Evolutionary conservation across 2,888 invertebrate genomes (phyloP).

Genomic region (Carterocephalus palaemon): DNA sequence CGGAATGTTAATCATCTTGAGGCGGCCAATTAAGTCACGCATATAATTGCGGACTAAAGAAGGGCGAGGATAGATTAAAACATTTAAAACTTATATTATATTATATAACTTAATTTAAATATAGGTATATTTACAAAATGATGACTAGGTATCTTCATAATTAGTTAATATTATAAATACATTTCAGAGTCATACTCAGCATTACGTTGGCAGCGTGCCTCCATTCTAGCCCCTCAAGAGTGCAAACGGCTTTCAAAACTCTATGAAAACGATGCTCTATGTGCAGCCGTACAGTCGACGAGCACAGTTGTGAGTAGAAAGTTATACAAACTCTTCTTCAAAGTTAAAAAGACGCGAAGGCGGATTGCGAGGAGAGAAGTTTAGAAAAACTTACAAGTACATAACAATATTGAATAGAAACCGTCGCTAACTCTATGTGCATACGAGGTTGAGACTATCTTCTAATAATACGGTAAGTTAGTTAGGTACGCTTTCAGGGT

Average conservation of each 20-base stretch:
- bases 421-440: no score
- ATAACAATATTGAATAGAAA: slow-evolving; percentile 5
- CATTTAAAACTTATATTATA: no score
- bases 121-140: no score
- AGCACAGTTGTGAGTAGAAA: slow-evolving; percentile 52
- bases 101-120: no score
- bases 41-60: no score
- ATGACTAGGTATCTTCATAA: no score
- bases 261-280: slow-evolving; percentile 48
- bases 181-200: slow-evolving; percentile 41
- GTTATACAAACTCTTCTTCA: slow-evolving; percentile 5
- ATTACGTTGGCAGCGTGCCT: slow-evolving; percentile 55
- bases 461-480: no score
- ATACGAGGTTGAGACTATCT: no score
- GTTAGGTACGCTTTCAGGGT: no score
- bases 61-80: no score
- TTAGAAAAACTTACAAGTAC: slow-evolving; percentile 14
- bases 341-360: slow-evolving; percentile 5
- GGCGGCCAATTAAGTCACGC: no score
- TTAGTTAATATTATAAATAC: slow-evolving; percentile 1
- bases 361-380: slow-evolving; percentile 11
- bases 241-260: slow-evolving; percentile 47
- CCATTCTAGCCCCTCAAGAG: slow-evolving; percentile 41
- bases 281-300: slow-evolving; percentile 45
- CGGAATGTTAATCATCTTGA: no score